Base-by-base conservation (phyloP, 2,888 invertebrate genomes). In the Platerodrilus igneus region DNA sequence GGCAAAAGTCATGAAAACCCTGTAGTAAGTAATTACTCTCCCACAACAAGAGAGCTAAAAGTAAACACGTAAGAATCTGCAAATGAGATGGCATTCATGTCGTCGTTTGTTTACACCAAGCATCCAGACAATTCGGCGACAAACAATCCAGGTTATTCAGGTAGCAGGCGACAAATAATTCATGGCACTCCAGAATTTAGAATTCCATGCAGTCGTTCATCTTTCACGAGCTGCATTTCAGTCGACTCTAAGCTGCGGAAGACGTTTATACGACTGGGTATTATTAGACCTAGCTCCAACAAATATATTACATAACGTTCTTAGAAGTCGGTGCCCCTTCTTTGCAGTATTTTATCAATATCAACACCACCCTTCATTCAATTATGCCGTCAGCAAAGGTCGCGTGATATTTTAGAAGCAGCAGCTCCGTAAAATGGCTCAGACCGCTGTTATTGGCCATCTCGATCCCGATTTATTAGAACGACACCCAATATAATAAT, bases 391-490 rank as follows among this genome's bases (percentile, higher is more conserved):
- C 47, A 39, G 42, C 42, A 50, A 47, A 53, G 52, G 51, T 53
- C 51, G 48, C 45, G 45, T 29, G 49, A 53, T 53, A 51, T 51
- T 51, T 51, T 44, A 52, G 46, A 41, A 44, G 51, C 48, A 47
- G 50, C 51, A 53, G 52, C 50, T 52, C 51, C 41, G 51, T 45
- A 45, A 42, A 51, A 51, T 48, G 52, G 50, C 47, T 49, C 47
- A 47, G 52, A 47, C 45, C 52, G 51, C 40, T 37, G 53, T 51
- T 53, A 53, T 53, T 52, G 54, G 52, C 56, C 51, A 52, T 53
- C 49, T 36, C 46, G 49, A 55, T 55, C 48, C 39, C 51, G 51
- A 57, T 57, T 56, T 56, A 57, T 57, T 55, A 56, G 48, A 50
- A 53, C 51, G 50, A 48, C 52, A 53, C 48, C 51, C 51, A 48